Percentiles rank a stretch among this genome's conserved stretches.
These are phyloP conservation scores for Aurelia sp. DNA, from an alignment of 30 jellyfish, hydroid and myxozoan genomes.

Conservation along the genomic window DNA sequence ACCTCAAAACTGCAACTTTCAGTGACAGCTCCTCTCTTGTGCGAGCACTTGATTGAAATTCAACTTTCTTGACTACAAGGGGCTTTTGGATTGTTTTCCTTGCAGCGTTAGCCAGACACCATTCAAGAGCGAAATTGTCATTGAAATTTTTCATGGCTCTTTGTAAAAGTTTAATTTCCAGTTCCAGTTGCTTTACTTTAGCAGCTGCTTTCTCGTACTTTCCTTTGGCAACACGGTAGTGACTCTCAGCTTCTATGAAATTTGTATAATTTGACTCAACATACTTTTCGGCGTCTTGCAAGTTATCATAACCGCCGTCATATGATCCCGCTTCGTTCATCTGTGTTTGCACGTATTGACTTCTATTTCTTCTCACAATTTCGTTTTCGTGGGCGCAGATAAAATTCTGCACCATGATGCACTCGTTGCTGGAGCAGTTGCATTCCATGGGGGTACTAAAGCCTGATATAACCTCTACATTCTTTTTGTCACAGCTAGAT, in stretches of 20 bases:
- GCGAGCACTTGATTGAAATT: constrained; percentile 25
- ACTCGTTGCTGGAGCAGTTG: constrained; percentile 14
- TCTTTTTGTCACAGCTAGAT: constrained; percentile 30
- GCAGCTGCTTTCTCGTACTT: constrained; percentile 36
- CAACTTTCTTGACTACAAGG: constrained; percentile 5
- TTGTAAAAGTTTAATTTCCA: constrained; percentile 24
- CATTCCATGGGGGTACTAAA: constrained; percentile 57
- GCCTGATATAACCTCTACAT: constrained; percentile 34
- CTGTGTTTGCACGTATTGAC: constrained; percentile 4
- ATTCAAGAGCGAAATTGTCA: constrained; percentile 42
- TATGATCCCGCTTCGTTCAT: constrained; percentile 43
- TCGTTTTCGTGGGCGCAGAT: constrained; percentile 24
- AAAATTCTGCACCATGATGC: constrained; percentile 36
- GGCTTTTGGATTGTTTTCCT: background rate
- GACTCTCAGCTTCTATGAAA: constrained; percentile 27
- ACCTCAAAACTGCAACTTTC: background rate
- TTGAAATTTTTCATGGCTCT: constrained; percentile 19
- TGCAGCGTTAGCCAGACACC: constrained; percentile 21
- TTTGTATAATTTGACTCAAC: background rate
- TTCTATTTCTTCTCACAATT: background rate
- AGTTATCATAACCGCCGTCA: constrained; percentile 27
- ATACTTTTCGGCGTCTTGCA: constrained; percentile 22
- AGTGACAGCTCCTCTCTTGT: constrained; percentile 18
- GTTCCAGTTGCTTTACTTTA: constrained; percentile 16
- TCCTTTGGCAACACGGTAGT: constrained; percentile 15